A percentile compares a stretch with the other conserved stretches of the same genome.
These are phyloP conservation scores for Pontoporia blainvillei DNA, from an alignment of 2,113 vertebrate genomes.

Conservation along the genomic window DNA sequence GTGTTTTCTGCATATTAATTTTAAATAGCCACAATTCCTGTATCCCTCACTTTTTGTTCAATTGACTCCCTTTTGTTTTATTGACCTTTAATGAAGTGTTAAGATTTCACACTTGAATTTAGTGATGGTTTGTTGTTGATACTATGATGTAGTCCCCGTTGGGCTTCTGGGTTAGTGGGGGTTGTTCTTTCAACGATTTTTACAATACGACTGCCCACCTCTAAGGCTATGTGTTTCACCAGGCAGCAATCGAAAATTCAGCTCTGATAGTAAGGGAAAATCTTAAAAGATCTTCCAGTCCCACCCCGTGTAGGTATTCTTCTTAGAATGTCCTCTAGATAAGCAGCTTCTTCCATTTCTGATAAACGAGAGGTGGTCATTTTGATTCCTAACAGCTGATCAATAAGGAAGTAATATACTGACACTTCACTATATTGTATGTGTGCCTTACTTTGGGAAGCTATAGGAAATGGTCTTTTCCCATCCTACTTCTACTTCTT, in stretches of 20 bases:
- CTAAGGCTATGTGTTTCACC: neutral
- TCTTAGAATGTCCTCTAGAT: slow-evolving; percentile 13
- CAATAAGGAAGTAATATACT: neutral
- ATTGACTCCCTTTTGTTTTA: neutral
- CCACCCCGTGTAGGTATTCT: neutral
- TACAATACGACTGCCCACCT: neutral
- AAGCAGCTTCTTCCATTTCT: neutral
- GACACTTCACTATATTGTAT: neutral
- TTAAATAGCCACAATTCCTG: neutral
- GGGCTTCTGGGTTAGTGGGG: neutral
- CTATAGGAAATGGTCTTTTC: neutral
- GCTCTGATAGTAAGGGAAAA: neutral
- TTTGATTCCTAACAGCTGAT: neutral
- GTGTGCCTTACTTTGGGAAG: neutral
- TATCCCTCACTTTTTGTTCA: neutral
- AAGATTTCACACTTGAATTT: neutral
- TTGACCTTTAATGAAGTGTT: slow-evolving; percentile 2
- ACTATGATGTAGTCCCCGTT: neutral
- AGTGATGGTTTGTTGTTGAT: neutral
- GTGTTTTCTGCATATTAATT: neutral
- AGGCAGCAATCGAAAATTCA: neutral
- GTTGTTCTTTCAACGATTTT: neutral
- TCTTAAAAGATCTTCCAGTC: neutral
- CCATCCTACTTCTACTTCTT: neutral
- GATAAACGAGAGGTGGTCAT: neutral